Conservation (phyloP, 1,140 invertebrate species). For the Drosophila suzukii region DNA sequence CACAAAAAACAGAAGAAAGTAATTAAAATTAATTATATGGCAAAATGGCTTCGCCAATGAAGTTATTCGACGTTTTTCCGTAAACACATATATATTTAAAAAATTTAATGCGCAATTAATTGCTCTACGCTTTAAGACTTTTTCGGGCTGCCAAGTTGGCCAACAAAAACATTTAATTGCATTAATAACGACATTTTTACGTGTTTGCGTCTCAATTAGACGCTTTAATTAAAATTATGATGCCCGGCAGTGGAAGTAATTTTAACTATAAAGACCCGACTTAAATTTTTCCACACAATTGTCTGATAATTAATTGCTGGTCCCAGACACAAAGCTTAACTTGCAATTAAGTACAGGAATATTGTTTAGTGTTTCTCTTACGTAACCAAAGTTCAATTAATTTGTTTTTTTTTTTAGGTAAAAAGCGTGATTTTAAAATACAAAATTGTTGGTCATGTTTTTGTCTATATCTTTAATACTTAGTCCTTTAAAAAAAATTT, state of each 20-base stretch:
- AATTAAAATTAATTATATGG: conserved; percentile 60
- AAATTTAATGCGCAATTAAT: conserved; percentile 49
- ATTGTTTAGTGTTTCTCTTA: no score
- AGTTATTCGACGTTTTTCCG: conserved; percentile 31
- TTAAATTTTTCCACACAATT: conserved; percentile 12
- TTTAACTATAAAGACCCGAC: conserved; percentile 16
- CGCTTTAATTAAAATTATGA: conserved; percentile 58
- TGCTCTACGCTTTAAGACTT: conserved; percentile 28
- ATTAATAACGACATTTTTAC: conserved; percentile 59
- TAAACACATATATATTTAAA: conserved; percentile 12
- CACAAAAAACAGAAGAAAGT: conserved; percentile 33
- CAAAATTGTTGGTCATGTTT: no score
- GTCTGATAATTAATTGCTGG: conserved; percentile 9
- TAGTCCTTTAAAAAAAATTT: no score
- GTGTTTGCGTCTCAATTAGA: conserved; percentile 60
- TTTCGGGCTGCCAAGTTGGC: conserved; percentile 31
- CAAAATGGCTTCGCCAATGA: conserved; percentile 36
- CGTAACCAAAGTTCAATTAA: no score
- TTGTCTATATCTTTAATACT: no score
- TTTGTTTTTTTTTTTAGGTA: no score
- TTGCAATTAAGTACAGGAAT: not conserved
- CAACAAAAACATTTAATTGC: conserved; percentile 45
- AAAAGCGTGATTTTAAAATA: no score
- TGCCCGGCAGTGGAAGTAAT: conserved; percentile 22
- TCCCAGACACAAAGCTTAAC: conserved; percentile 1